phyloP scores from a whole-genome alignment of 2,888 invertebrate species.

The Himalopsyche tibetana region DNA sequence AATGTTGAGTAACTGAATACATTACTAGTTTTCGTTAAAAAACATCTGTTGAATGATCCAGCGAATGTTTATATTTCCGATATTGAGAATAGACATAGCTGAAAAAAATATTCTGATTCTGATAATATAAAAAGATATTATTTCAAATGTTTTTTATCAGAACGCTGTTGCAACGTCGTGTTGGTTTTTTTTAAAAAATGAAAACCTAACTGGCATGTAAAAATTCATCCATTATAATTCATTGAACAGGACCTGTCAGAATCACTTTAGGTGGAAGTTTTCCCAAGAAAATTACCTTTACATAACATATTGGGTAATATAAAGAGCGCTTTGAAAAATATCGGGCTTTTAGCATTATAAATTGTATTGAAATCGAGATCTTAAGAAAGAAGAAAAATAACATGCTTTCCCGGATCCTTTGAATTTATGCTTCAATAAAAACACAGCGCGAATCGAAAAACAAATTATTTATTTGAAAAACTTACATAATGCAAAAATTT shows the following conservation, averaged over 20 bases:
- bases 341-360: slow-evolving; percentile 31
- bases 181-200: slow-evolving; percentile 15
- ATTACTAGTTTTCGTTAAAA: too few species aligned
- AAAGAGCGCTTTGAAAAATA: slow-evolving; percentile 35
- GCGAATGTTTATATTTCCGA: too few species aligned
- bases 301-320: slow-evolving; percentile 35
- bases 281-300: slow-evolving; percentile 33
- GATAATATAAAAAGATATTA: too few species aligned
- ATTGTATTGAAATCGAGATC: slow-evolving; percentile 40
- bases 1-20: too few species aligned
- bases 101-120: too few species aligned
- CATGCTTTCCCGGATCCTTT: slow-evolving; percentile 13
- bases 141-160: not conserved
- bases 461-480: slow-evolving; percentile 4
- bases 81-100: too few species aligned
- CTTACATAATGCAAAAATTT: not conserved
- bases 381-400: slow-evolving; percentile 37
- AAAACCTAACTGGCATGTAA: slow-evolving; percentile 27
- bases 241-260: slow-evolving; percentile 31
- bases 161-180: not conserved
- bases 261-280: slow-evolving; percentile 35
- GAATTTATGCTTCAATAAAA: slow-evolving; percentile 42
- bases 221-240: slow-evolving; percentile 23
- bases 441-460: not conserved
- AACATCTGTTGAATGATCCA: too few species aligned